These are phyloP conservation scores for Enteromius fasciolatus DNA, from an alignment of 2,797 vertebrate species.

Conservation along the genomic window DNA sequence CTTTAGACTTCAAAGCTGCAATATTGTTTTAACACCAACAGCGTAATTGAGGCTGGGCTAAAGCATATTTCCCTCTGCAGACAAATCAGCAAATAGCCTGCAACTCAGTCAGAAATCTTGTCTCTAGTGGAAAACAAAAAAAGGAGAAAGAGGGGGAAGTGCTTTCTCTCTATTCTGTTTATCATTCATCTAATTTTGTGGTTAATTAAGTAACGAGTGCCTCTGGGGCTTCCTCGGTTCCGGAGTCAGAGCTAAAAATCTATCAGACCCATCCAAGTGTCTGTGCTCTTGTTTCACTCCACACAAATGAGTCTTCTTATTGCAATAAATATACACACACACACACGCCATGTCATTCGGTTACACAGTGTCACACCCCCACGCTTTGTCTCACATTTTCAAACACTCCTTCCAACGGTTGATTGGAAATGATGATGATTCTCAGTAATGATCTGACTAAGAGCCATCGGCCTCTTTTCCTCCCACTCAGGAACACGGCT, in stretches of 20 bases:
- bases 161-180: slow-evolving; percentile 66
- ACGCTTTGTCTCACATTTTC: slow-evolving; percentile 54
- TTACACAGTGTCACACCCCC: slow-evolving; percentile 67
- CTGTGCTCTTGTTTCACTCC: slow-evolving; percentile 62
- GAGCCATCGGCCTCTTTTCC: slow-evolving; percentile 42
- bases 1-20: slow-evolving; percentile 31
- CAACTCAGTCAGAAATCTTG: slow-evolving; percentile 58
- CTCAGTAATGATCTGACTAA: slow-evolving; percentile 49
- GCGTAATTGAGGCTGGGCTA: slow-evolving; percentile 25
- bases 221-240: slow-evolving; percentile 61
- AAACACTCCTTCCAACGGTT: slow-evolving; percentile 50
- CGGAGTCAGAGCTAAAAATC: slow-evolving; percentile 62
- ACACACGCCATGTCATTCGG: slow-evolving; percentile 35
- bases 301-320: slow-evolving; percentile 68
- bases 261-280: slow-evolving; percentile 70
- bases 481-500: slow-evolving; percentile 47
- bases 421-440: slow-evolving; percentile 45
- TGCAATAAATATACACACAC: slow-evolving; percentile 31
- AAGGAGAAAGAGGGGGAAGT: background rate
- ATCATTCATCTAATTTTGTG: slow-evolving; percentile 71
- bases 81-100: slow-evolving; percentile 61
- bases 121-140: slow-evolving; percentile 48
- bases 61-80: slow-evolving; percentile 32
- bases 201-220: slow-evolving; percentile 77
- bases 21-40: slow-evolving; percentile 40